These are phyloP conservation scores for Sebastes matsubarae DNA, from an alignment of 2,797 vertebrate species.

Conservation along the genomic window DNA sequence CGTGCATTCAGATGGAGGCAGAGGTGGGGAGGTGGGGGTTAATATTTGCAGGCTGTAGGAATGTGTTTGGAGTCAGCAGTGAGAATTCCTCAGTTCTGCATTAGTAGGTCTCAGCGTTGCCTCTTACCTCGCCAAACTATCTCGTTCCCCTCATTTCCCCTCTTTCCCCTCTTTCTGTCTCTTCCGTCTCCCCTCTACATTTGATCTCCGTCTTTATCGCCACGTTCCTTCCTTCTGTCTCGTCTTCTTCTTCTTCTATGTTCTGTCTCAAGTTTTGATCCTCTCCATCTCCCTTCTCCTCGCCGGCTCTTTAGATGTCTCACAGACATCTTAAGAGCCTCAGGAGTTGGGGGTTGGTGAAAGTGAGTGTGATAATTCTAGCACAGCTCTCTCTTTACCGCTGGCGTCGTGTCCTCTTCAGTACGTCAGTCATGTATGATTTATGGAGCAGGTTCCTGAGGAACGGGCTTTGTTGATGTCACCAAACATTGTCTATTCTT, in stretches of 20 bases:
- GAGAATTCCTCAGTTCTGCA: constrained; percentile 83
- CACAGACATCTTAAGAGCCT: constrained; percentile 60
- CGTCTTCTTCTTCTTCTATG: constrained; percentile 42
- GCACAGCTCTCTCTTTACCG: constrained; percentile 43
- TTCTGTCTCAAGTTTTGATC: constrained; percentile 62
- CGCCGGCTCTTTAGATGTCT: constrained; percentile 59
- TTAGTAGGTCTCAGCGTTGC: constrained; percentile 81
- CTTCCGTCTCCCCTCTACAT: constrained; percentile 26
- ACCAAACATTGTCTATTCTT: constrained; percentile 37
- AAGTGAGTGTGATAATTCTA: constrained; percentile 53
- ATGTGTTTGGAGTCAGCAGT: constrained; percentile 83
- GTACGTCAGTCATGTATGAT: constrained; percentile 65
- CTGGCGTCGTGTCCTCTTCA: constrained; percentile 41
- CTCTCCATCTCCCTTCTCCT: constrained; percentile 43
- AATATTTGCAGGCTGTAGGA: constrained; percentile 82
- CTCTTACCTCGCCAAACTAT: constrained; percentile 71
- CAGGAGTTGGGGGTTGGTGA: constrained; percentile 70
- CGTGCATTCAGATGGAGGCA: constrained; percentile 52
- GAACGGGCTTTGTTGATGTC: constrained; percentile 58
- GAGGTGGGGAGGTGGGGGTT: constrained; percentile 78
- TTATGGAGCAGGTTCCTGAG: constrained; percentile 62
- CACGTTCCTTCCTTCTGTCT: constrained; percentile 43
- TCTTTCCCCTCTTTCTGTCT: constrained; percentile 34
- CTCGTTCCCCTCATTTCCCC: constrained; percentile 33
- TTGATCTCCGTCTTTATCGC: constrained; percentile 52